Evolutionary conservation across 1,140 invertebrate species (phyloP).

Genomic region (Calycopis cecrops): DNA sequence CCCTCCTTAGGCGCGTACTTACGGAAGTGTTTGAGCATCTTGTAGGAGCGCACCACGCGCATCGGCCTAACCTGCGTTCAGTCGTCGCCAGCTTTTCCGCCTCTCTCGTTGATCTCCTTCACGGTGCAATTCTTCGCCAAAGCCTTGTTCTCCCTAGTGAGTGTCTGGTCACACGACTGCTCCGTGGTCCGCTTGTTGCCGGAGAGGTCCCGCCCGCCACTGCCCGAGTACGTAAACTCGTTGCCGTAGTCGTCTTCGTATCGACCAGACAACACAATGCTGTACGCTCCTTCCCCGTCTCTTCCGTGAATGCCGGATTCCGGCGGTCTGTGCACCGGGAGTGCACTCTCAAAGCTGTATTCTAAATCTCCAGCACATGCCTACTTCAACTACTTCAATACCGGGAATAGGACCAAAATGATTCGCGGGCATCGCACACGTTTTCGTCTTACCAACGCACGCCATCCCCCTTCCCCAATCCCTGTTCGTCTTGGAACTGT

Average conservation of each 20-base stretch:
- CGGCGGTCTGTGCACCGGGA: conserved; percentile 87
- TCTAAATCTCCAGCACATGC: conserved; percentile 88
- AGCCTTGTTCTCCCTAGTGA: conserved; percentile 88
- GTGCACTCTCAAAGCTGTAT: conserved; percentile 90
- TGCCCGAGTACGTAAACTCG: conserved; percentile 90
- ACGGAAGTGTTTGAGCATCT: conserved; percentile 82
- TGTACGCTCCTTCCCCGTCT: conserved; percentile 87
- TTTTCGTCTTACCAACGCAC: conserved; percentile 81
- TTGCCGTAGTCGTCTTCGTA: conserved; percentile 93
- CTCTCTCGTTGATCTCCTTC: conserved; percentile 77
- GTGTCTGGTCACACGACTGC: conserved; percentile 88
- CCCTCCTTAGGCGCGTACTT: conserved; percentile 88
- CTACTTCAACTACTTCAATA: conserved; percentile 91
- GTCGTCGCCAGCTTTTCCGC: conserved; percentile 80
- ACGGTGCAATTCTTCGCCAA: conserved; percentile 87
- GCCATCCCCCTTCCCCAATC: conserved; percentile 94
- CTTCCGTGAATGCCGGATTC: conserved; percentile 91
- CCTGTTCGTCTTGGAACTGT: conserved; percentile 64
- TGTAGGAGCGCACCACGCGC: conserved; percentile 86
- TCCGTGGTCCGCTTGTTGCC: conserved; percentile 89
- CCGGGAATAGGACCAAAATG: conserved; percentile 91
- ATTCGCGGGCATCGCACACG: conserved; percentile 77
- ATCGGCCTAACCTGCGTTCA: conserved; percentile 88
- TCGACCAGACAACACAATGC: conserved; percentile 88
- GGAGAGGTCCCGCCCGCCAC: conserved; percentile 87